Conservation (phyloP, 2,797 vertebrate genomes). For the Neomorphus geoffroyi region DNA sequence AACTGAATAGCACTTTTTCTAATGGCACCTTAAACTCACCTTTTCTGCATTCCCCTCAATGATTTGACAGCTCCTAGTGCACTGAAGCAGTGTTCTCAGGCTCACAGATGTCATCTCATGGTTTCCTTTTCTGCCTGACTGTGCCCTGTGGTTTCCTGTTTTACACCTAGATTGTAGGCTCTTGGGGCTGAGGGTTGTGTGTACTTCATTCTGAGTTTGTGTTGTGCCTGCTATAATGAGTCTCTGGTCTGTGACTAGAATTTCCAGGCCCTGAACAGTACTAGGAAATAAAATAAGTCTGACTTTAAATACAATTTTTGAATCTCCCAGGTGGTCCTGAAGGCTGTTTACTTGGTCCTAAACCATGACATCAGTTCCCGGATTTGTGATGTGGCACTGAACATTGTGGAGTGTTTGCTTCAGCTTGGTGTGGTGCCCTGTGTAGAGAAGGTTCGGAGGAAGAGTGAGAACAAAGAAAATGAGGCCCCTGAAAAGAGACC, state of each 20-base stretch:
- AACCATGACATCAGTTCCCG: constrained; percentile 97
- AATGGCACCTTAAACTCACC: constrained; percentile 17
- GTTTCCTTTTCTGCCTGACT: constrained; percentile 42
- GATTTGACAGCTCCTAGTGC: background rate
- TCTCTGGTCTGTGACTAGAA: background rate
- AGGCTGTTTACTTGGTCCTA: constrained; percentile 92
- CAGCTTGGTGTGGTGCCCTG: constrained; percentile 94
- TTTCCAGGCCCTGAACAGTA: background rate
- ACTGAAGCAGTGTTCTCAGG: constrained; percentile 5
- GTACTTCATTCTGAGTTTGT: background rate
- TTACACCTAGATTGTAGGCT: background rate
- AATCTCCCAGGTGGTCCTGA: constrained; percentile 86
- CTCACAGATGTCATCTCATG: constrained; percentile 13
- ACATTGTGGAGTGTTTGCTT: constrained; percentile 95
- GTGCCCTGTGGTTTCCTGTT: background rate
- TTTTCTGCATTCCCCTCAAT: background rate
- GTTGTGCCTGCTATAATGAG: background rate
- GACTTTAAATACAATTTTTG: background rate
- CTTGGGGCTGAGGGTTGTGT: background rate
- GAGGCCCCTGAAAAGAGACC: constrained; percentile 81
- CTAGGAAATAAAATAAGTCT: background rate
- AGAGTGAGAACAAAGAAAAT: constrained; percentile 93
- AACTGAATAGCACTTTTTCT: constrained; percentile 9
- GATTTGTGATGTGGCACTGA: constrained; percentile 94
- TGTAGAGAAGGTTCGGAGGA: constrained; percentile 87